Evolutionary conservation across 2,113 vertebrate species (phyloP).

Genomic region (Erythrocebus patas): DNA sequence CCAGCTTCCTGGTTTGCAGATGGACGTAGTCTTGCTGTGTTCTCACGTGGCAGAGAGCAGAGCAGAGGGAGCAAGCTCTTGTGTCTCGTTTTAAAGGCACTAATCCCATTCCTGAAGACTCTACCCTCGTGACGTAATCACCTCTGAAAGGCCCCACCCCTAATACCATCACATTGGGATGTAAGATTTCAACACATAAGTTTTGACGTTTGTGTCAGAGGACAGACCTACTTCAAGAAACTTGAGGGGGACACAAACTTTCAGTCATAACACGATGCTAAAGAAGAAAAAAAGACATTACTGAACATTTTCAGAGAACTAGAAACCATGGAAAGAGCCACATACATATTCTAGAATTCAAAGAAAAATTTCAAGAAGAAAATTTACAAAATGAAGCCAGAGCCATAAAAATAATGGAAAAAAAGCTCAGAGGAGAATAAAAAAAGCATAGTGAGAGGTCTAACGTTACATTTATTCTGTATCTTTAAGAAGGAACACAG

Average conservation of each 20-base stretch:
- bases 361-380: background rate
- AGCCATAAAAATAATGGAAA: background rate
- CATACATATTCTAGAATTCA: background rate
- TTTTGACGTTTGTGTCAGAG: background rate
- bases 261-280: background rate
- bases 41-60: background rate
- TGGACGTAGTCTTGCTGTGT: background rate
- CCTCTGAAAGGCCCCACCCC: background rate
- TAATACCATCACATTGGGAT: background rate
- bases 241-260: background rate
- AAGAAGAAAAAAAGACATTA: background rate
- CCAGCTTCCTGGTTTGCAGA: background rate
- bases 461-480: background rate
- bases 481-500: background rate
- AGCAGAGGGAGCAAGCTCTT: background rate
- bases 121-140: background rate
- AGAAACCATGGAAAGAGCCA: background rate
- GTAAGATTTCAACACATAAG: background rate
- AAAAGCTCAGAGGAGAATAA: background rate
- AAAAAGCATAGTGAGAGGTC: background rate
- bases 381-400: background rate
- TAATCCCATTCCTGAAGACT: background rate
- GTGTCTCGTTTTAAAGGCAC: background rate
- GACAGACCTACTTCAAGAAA: background rate
- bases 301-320: background rate